These are phyloP conservation scores for Euspilapteryx auroguttella DNA, from an alignment of 2,888 invertebrate species.

Conservation along the genomic window DNA sequence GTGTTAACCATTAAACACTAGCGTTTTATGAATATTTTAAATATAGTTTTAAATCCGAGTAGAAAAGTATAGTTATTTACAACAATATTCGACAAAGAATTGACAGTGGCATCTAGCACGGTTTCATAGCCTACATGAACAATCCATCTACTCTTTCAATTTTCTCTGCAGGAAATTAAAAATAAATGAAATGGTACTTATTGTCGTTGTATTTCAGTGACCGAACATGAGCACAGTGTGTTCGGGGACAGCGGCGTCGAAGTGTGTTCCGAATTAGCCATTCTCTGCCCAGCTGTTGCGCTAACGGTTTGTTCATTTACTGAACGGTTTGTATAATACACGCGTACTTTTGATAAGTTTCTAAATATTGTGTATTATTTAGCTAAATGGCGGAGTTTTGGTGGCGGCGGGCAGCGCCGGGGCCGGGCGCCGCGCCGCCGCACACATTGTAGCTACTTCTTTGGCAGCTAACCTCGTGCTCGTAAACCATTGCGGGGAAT, in stretches of 20 bases:
- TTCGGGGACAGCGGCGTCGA: slow-evolving; percentile 37
- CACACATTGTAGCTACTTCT: slow-evolving; percentile 72
- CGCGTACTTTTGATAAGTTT: not conserved
- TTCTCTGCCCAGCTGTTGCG: slow-evolving; percentile 27
- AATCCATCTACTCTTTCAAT: too few species aligned
- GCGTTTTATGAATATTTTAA: too few species aligned
- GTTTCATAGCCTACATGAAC: too few species aligned
- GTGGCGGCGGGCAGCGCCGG: slow-evolving; percentile 78
- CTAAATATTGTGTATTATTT: slow-evolving; percentile 1
- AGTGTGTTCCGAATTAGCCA: slow-evolving; percentile 29
- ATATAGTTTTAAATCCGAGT: too few species aligned
- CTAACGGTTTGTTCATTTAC: slow-evolving; percentile 26
- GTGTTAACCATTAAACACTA: too few species aligned
- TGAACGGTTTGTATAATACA: too few species aligned
- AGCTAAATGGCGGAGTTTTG: slow-evolving; percentile 58
- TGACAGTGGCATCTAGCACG: too few species aligned
- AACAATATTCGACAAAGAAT: too few species aligned
- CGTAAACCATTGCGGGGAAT: slow-evolving; percentile 45
- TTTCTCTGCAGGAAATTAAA: too few species aligned
- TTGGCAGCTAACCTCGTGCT: slow-evolving; percentile 65
- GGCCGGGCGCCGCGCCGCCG: slow-evolving; percentile 77
- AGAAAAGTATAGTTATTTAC: too few species aligned
- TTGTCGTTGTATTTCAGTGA: slow-evolving; percentile 23
- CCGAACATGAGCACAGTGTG: slow-evolving; percentile 31
- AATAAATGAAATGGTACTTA: too few species aligned